Conservation (phyloP, 1,140 invertebrate genomes). For the Thereuonema tuberculata region DNA sequence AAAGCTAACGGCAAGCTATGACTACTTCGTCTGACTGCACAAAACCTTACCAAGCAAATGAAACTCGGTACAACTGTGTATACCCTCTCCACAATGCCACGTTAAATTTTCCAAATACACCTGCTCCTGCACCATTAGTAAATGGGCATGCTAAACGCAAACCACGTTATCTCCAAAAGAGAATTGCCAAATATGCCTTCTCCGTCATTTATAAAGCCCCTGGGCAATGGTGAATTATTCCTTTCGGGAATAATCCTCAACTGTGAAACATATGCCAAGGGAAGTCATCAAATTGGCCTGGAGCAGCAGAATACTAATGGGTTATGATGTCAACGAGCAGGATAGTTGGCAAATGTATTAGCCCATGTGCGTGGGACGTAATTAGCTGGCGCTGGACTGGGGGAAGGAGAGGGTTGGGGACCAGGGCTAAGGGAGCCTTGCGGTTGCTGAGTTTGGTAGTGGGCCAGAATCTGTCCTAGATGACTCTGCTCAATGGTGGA, state of each 20-base stretch:
- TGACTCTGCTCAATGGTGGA: constrained; percentile 29
- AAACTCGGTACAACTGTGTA: too few species aligned
- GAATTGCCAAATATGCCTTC: too few species aligned
- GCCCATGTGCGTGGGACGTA: constrained; percentile 4
- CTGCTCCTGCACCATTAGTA: too few species aligned
- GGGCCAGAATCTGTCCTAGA: constrained; percentile 25
- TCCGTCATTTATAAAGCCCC: too few species aligned
- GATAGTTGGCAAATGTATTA: constrained; percentile 16
- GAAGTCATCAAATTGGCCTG: background rate
- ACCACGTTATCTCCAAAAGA: too few species aligned
- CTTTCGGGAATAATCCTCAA: constrained; percentile 8
- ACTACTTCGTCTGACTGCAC: too few species aligned
- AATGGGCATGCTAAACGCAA: too few species aligned
- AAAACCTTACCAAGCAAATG: too few species aligned
- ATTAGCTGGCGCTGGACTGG: constrained; percentile 1
- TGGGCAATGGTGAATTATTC: constrained; percentile 8
- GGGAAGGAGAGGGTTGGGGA: constrained; percentile 8
- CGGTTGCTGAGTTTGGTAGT: background rate
- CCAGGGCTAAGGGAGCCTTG: constrained; percentile 9
- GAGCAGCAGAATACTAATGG: background rate
- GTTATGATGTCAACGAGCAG: constrained; percentile 14
- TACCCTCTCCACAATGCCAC: too few species aligned
- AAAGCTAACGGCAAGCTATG: too few species aligned
- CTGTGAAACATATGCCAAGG: background rate
- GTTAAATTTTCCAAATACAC: too few species aligned